phyloP scores from a whole-genome alignment of 2,888 invertebrate species.

The Ormyrus pomaceus region DNA sequence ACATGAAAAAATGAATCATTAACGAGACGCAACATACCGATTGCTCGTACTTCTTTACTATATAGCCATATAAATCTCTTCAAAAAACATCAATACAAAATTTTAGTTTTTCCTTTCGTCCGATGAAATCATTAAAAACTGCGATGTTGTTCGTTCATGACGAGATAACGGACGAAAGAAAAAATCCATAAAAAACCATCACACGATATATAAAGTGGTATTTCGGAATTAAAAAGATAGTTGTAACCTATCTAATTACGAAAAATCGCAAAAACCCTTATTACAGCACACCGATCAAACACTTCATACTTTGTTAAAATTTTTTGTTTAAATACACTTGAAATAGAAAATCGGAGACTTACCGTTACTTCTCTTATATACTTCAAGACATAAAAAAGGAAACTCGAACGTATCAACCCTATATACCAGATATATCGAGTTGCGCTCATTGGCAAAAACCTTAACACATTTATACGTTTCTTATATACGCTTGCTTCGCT shows the following conservation, averaged over 20 bases:
- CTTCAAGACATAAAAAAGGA: conserved; percentile 55
- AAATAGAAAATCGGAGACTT: conserved; percentile 60
- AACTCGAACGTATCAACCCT: conserved; percentile 51
- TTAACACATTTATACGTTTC: conserved; percentile 55
- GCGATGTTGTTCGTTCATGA: conserved; percentile 56
- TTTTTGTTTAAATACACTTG: conserved; percentile 47
- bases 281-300: conserved; percentile 57
- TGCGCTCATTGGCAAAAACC: conserved; percentile 52
- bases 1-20: conserved; percentile 55
- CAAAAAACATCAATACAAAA: conserved; percentile 70
- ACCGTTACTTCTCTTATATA: conserved; percentile 54
- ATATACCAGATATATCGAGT: conserved; percentile 59
- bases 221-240: conserved; percentile 64
- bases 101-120: conserved; percentile 57
- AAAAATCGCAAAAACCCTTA: conserved; percentile 53
- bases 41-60: conserved; percentile 25
- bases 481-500: conserved; percentile 49
- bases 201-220: conserved; percentile 55
- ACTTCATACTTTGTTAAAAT: conserved; percentile 42
- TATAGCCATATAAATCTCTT: conserved; percentile 67
- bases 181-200: conserved; percentile 66
- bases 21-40: conserved; percentile 47
- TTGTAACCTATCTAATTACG: conserved; percentile 63
- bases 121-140: conserved; percentile 65
- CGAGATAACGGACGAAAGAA: conserved; percentile 53